Base-by-base conservation (phyloP, 2,888 invertebrate species). In the Caradrina kadenii region DNA sequence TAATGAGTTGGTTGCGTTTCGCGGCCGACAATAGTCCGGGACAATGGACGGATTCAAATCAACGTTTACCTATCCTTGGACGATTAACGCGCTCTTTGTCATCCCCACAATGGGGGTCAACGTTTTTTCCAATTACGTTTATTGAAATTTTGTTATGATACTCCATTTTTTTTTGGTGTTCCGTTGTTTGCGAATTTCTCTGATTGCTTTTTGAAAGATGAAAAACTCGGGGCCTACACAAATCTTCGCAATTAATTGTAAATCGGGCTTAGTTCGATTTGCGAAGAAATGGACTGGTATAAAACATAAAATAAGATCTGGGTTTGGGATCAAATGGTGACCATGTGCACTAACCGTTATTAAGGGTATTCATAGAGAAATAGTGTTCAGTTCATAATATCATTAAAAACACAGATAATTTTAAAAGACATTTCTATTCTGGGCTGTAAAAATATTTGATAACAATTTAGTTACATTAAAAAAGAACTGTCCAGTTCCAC, bases 1-100 rank as follows among this genome's bases (percentile, higher is more conserved):
- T 91, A 91, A 91, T 91, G 89, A 91, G 90, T 91, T 86, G 87
- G 86, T 84, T 87, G 86, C 86, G 87, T 88, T 88, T 86, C 86
- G 82, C 84, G 73, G 81, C 82, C 85, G 80, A 83, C 86, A 86
- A 85, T 85, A 76, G 82, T 76, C 63, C 76, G 77, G 84, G 82
- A 90, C 90, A 91, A 91, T 87, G 84, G 85, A 67, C 67, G 83
- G 82, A 84, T 83, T 87, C 88, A 87, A 88, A 89, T 88, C 90
- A 88, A 86, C 86, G 83, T 88, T 85, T 84, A 89, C 89, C 86
- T 84, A 86, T 86, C 83, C 82, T 60, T 69, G 81, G 77, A 73
- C 84, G 91, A 92, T 92, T 91, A 92, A 89, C 86, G 89, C 82
- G 81, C 86, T 86, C 89, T 89, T 92, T 92, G 92, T 92, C 82